A percentile compares a stretch with the other conserved stretches of the same genome.
These are phyloP conservation scores for Theonella swinhoei DNA, from an alignment of 37 sponge, comb jelly and placozoan species.

Conservation along the genomic window DNA sequence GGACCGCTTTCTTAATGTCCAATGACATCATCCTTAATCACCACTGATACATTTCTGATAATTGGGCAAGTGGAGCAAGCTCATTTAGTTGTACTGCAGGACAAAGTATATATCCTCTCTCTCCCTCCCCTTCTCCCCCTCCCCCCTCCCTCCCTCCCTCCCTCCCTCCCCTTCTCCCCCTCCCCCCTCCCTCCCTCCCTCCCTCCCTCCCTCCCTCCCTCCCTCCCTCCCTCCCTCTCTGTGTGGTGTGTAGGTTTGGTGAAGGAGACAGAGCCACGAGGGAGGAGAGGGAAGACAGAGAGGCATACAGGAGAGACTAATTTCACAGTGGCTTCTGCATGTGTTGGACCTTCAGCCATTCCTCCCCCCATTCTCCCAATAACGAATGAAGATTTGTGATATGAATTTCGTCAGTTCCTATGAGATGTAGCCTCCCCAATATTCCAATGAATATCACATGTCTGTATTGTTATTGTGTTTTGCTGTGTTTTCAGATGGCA, in stretches of 20 bases:
- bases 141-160: neutral
- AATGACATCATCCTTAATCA: constrained; percentile 32
- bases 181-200: too few species aligned
- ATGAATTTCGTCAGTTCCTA: too few species aligned
- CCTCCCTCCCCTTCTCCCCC: too few species aligned
- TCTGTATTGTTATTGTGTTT: neutral
- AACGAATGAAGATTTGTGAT: too few species aligned
- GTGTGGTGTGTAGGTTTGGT: neutral
- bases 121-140: neutral
- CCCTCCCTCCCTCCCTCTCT: neutral
- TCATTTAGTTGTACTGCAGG: too few species aligned
- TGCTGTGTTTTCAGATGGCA: neutral
- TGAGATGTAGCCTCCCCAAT: too few species aligned
- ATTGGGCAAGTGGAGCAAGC: too few species aligned
- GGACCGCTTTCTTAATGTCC: constrained; percentile 71
- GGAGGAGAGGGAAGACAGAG: constrained; percentile 57
- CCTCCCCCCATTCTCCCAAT: too few species aligned
- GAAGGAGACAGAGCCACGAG: constrained; percentile 20
- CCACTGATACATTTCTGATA: constrained; percentile 44
- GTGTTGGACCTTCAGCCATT: too few species aligned
- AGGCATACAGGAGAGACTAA: constrained; percentile 26
- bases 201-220: too few species aligned
- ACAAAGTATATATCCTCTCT: neutral
- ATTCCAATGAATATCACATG: too few species aligned
- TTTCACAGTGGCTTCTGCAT: neutral